Evolutionary conservation across 2,888 invertebrate genomes (phyloP).

Genomic region (Rhodophaea formosa): DNA sequence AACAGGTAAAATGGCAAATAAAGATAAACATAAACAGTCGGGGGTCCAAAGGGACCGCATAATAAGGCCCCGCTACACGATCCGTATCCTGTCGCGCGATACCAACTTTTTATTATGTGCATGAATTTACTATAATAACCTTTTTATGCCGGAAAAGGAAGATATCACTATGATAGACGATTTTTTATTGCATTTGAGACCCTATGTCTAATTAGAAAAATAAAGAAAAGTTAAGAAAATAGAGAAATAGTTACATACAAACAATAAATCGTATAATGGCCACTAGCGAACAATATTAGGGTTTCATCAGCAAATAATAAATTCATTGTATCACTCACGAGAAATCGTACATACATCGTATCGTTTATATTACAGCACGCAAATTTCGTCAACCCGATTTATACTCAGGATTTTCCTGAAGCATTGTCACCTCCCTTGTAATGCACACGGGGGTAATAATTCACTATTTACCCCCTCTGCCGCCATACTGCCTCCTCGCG

Average conservation of each 20-base stretch:
- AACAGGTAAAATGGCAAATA: neutral
- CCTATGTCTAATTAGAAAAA: neutral
- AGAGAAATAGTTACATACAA: too few species aligned
- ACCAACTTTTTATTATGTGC: constrained; percentile 45
- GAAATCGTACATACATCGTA: neutral
- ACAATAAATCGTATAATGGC: too few species aligned
- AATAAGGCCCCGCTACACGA: neutral
- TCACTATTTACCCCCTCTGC: constrained; percentile 50
- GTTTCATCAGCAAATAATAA: neutral
- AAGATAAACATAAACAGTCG: constrained; percentile 1
- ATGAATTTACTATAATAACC: constrained; percentile 48
- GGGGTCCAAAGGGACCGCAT: neutral
- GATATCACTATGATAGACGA: constrained; percentile 18
- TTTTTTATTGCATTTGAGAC: neutral
- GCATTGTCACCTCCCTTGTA: constrained; percentile 41
- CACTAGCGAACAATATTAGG: too few species aligned
- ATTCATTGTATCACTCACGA: neutral
- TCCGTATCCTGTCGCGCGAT: neutral
- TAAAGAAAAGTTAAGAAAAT: too few species aligned
- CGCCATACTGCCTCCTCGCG: constrained; percentile 32
- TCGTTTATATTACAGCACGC: neutral
- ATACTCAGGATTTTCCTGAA: constrained; percentile 12
- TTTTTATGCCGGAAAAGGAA: constrained; percentile 47
- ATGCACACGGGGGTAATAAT: constrained; percentile 52
- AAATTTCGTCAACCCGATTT: constrained; percentile 7